Percentiles rank a stretch among this genome's conserved stretches.
phyloP scores from a whole-genome alignment of 2,797 vertebrate genomes.

The Hyperoplus lanceolatus region DNA sequence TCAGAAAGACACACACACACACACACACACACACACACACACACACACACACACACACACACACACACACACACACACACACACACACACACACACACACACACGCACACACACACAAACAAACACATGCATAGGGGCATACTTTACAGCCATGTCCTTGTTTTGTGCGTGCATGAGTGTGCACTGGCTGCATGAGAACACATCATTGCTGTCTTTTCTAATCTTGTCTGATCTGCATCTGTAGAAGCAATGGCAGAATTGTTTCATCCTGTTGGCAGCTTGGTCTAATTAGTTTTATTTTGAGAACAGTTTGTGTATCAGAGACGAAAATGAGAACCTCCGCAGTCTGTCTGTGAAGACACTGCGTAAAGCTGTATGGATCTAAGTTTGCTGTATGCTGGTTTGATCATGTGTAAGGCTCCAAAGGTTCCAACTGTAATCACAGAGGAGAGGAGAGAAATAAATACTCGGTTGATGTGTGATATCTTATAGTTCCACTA shows the following conservation, averaged over 20 bases:
- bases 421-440: background rate
- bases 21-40: constrained; percentile 39
- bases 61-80: constrained; percentile 33
- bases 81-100: constrained; percentile 31
- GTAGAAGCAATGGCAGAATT: background rate
- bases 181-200: constrained; percentile 33
- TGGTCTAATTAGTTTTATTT: constrained; percentile 30
- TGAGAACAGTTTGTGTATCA: background rate
- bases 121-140: constrained; percentile 37
- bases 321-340: background rate
- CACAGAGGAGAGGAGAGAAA: background rate
- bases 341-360: background rate
- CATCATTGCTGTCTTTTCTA: constrained; percentile 30
- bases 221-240: constrained; percentile 36
- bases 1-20: constrained; percentile 24
- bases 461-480: constrained; percentile 6
- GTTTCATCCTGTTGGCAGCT: constrained; percentile 30
- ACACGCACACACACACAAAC: constrained; percentile 38
- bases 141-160: constrained; percentile 19
- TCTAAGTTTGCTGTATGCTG: background rate
- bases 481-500: constrained; percentile 51
- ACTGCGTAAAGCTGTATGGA: background rate
- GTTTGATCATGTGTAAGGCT: background rate
- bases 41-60: constrained; percentile 36
- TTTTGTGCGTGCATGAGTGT: constrained; percentile 32